phyloP scores from a whole-genome alignment of 2,113 vertebrate genomes.

The Oceanites oceanicus region DNA sequence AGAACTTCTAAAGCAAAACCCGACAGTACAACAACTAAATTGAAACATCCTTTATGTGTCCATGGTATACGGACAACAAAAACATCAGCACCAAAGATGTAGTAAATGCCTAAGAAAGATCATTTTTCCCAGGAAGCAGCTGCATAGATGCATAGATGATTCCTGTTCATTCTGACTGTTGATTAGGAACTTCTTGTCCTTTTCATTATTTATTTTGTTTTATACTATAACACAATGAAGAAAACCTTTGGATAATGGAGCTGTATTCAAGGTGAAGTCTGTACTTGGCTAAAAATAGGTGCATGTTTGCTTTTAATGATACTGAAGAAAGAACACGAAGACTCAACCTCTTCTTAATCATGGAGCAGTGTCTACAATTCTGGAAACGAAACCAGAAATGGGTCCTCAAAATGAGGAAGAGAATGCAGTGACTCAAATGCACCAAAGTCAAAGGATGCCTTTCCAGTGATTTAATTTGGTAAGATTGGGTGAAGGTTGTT shows the following conservation, averaged over 20 bases:
- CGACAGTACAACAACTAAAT: background rate
- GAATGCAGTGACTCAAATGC: background rate
- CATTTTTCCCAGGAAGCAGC: background rate
- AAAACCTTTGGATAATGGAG: background rate
- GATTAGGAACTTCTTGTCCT: background rate
- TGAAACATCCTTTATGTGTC: background rate
- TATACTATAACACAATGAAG: background rate
- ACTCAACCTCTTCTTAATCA: background rate
- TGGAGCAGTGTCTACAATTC: background rate
- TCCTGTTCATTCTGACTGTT: background rate
- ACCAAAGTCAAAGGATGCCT: background rate
- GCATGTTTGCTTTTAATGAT: background rate
- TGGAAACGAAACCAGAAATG: background rate
- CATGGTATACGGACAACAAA: background rate
- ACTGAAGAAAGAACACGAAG: background rate
- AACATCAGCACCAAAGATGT: background rate
- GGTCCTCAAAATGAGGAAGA: background rate
- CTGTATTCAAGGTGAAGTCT: background rate
- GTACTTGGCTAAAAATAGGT: background rate
- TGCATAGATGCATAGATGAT: background rate
- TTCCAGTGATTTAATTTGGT: background rate
- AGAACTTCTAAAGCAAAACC: background rate
- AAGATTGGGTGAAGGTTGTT: background rate
- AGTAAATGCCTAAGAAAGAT: background rate
- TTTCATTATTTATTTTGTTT: background rate